Evolutionary conservation across 2,888 invertebrate species (phyloP), one percentile per base, ranked within the genome.

Genomic region (Anthrax anthrax): DNA sequence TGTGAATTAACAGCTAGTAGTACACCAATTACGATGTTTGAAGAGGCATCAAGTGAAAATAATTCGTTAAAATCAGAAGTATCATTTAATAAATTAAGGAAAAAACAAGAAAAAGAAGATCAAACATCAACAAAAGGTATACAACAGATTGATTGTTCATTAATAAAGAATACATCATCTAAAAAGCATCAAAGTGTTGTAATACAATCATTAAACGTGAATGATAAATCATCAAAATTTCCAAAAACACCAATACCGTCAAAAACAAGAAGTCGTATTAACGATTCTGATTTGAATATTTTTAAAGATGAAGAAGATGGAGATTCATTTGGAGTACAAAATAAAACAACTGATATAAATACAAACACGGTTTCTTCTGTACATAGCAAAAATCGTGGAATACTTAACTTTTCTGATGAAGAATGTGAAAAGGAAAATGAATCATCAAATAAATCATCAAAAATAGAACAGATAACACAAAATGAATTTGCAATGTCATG

Each of bases 231-330:
- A 43, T 50, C 5, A 4, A 50, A 44, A 18, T 63, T 56, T 50
- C 63, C 58, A 5, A 62, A 57, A 49, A 63, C 63, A 5, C 63
- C 63, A 14, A 53, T 50, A 1, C 51, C 43, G 14, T 47, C 47
- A 8, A 58, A 56, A 40, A 50, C 43, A 32, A 56, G 55, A 37
- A 54, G 51, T 47, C 56, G 48, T 37, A 52, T 51, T 18, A 32
- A 47, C 4, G 51, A 53, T 39, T 46, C 38, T 1, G 42, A n/a
- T 12, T 32, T 19, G 4, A 23, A 23, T 23, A 6, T 23, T 6
- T 4, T 23, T 8, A 23, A 23, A 23, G 8, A 4, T 23, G 4
- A 4, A 23, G 8, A 23, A 6, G 23, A 23, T 23, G 4, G 5
- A 6, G 8, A 6, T 23, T 23, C 23, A 23, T 6, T 6, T 23